A percentile compares a stretch with the other conserved stretches of the same genome.
These are phyloP conservation scores for Ctenomys sociabilis DNA, from an alignment of 2,113 vertebrate genomes.

Conservation along the genomic window DNA sequence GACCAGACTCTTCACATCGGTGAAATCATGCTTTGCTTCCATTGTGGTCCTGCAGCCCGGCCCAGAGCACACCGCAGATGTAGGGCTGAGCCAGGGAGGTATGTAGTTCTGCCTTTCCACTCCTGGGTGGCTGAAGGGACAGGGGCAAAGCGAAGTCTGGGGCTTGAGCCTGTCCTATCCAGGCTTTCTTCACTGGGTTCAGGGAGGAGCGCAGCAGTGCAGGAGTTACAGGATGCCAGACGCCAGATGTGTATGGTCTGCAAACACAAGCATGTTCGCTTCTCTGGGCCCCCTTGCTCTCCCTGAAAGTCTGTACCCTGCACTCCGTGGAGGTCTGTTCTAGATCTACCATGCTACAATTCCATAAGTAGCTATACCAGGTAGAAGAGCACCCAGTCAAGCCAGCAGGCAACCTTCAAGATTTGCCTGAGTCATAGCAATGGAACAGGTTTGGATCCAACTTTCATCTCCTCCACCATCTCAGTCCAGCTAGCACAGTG, in stretches of 20 bases:
- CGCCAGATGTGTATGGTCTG: background rate
- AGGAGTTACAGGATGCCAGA: background rate
- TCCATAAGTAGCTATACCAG: background rate
- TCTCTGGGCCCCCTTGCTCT: background rate
- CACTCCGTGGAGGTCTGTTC: background rate
- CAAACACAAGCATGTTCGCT: background rate
- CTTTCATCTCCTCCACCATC: background rate
- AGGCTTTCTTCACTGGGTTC: background rate
- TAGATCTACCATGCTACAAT: background rate
- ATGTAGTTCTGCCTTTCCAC: background rate
- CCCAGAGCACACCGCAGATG: too few relatives aligned
- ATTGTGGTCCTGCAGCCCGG: background rate
- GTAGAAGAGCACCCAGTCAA: background rate
- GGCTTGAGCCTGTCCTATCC: background rate
- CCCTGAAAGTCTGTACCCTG: background rate
- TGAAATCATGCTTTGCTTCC: background rate
- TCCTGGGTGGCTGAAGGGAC: rapidly evolving
- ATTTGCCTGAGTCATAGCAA: background rate
- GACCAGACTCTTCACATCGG: background rate
- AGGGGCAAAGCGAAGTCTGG: too few relatives aligned
- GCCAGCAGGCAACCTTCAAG: background rate
- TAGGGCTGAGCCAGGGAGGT: background rate
- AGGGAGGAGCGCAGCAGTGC: rapidly evolving
- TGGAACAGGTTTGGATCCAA: background rate
- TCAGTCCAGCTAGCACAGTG: too few relatives aligned